Conservation (phyloP, 2,797 vertebrate species). For the Thripadectes ignobilis region DNA sequence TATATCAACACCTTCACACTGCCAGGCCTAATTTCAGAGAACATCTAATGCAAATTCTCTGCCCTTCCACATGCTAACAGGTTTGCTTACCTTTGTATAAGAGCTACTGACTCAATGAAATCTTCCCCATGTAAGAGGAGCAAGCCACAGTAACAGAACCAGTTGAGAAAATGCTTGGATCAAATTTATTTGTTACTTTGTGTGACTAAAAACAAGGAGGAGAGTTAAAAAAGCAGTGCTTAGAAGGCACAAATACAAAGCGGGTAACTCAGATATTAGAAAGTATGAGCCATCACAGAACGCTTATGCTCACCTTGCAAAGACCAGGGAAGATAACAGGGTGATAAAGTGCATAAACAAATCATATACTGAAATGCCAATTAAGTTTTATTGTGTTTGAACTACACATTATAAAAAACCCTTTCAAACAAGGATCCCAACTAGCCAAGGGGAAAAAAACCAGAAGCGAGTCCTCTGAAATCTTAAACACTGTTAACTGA, state of each 20-base stretch:
- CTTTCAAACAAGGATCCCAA: not conserved
- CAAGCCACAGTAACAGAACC: not conserved
- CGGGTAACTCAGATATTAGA: not conserved
- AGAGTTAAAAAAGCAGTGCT: not conserved
- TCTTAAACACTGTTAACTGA: not conserved
- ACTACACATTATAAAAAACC: not conserved
- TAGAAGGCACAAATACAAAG: not conserved
- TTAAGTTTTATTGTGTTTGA: not conserved
- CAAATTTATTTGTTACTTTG: not conserved
- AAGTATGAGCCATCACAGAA: not conserved
- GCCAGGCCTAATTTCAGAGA: not conserved
- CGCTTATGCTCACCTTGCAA: not conserved
- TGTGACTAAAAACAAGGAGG: not conserved
- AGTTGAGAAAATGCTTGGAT: not conserved
- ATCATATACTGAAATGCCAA: not conserved
- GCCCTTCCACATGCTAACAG: not conserved
- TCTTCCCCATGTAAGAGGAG: not conserved
- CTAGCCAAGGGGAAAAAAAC: not conserved
- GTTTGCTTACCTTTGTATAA: not conserved
- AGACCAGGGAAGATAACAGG: not conserved
- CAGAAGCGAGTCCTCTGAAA: not conserved
- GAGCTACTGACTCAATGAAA: not conserved
- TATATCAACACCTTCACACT: accelerated
- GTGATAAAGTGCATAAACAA: not conserved
- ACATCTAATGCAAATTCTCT: not conserved